These are phyloP conservation scores for Atopsyche davidsoni DNA, from an alignment of 1,140 invertebrate genomes.

Conservation along the genomic window DNA sequence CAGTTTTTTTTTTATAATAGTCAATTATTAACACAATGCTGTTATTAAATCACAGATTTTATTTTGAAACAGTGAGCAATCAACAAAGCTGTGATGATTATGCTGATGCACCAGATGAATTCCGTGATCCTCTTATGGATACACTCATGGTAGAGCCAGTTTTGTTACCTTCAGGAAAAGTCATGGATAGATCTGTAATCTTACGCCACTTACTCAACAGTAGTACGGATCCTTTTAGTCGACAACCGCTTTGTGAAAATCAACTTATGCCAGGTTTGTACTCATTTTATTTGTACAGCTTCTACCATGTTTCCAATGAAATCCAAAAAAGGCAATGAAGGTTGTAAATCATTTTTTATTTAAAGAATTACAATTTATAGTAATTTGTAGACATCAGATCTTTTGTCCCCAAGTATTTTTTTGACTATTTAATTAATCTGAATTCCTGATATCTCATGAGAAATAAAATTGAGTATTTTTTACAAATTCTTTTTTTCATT, in stretches of 20 bases:
- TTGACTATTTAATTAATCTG: slow-evolving; percentile 1
- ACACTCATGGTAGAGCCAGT: slow-evolving; percentile 97
- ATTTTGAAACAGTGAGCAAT: slow-evolving; percentile 61
- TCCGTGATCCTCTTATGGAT: slow-evolving; percentile 95
- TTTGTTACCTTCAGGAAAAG: slow-evolving; percentile 82
- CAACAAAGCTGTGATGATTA: slow-evolving; percentile 84
- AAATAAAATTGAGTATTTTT: too few relatives aligned
- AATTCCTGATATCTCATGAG: slow-evolving; percentile 4
- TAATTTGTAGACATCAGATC: too few relatives aligned
- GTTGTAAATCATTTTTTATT: too few relatives aligned
- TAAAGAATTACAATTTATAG: too few relatives aligned
- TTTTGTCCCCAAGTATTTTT: slow-evolving; percentile 4
- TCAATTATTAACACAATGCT: not conserved
- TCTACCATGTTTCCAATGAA: too few relatives aligned
- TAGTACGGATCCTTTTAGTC: slow-evolving; percentile 94
- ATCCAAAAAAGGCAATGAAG: too few relatives aligned
- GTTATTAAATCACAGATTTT: too few relatives aligned
- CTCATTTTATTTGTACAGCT: too few relatives aligned
- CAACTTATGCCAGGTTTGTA: slow-evolving; percentile 67
- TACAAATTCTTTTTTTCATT: too few relatives aligned
- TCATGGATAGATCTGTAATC: slow-evolving; percentile 94
- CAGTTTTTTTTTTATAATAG: slow-evolving; percentile 24
- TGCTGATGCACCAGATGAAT: slow-evolving; percentile 95
- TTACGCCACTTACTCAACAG: slow-evolving; percentile 91
- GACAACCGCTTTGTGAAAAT: slow-evolving; percentile 86